Evolutionary conservation across 2,113 vertebrate species (phyloP).

Genomic region (Heloderma charlesbogerti): DNA sequence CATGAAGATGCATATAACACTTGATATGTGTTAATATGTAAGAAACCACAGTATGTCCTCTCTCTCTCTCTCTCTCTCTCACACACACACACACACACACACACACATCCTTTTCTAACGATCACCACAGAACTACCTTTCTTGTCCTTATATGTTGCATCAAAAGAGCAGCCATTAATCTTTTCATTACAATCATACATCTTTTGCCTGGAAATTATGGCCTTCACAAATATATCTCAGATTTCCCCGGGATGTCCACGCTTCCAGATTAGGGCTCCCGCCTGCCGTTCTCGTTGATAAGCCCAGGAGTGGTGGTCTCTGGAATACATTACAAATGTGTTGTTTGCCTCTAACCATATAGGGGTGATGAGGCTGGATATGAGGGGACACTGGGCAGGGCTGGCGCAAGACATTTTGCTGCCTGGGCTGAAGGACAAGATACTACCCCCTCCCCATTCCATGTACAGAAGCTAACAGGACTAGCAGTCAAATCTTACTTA

Average conservation of each 20-base stretch:
- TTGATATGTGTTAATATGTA: background rate
- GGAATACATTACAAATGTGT: background rate
- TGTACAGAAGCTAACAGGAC: no score
- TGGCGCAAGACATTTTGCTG: no score
- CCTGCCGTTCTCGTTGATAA: no score
- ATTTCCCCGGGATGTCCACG: background rate
- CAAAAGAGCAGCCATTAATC: background rate
- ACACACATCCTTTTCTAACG: background rate
- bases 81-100: background rate
- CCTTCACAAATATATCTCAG: background rate
- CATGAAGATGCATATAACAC: no score
- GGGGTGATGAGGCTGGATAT: background rate
- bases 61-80: no score
- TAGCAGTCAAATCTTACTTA: no score
- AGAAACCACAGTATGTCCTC: background rate
- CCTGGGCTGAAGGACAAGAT: no score
- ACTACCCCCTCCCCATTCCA: no score
- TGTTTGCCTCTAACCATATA: background rate
- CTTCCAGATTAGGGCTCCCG: no score
- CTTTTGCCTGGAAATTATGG: background rate
- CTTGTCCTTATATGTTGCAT: no score
- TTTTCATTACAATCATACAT: background rate
- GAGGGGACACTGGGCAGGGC: background rate
- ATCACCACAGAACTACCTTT: background rate
- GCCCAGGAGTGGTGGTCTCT: background rate